Base-by-base conservation (phyloP, 2,113 vertebrate genomes). In the Tretioscincus oriximinensis region DNA sequence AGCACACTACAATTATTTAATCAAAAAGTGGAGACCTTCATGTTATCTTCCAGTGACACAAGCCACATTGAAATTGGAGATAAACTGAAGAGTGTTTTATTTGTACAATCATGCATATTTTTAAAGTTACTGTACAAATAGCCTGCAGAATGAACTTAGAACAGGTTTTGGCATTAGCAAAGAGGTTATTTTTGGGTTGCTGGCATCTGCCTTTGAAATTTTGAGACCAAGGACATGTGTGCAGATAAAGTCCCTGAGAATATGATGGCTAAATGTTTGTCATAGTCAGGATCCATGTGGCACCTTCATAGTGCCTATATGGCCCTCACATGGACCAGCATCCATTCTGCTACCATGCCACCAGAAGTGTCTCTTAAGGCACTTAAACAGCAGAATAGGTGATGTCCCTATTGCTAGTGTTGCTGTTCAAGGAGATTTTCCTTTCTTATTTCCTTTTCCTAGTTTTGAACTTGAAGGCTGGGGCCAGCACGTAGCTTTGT, bases 161-260 rank as follows among this genome's bases (percentile, higher is more conserved):
- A 4, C 22, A 49, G 74, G 29, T 14, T 72, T 73, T 76, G 31
- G 51, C 77, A 64, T 1, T 0, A 88, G 78, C 16, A 26, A 45
- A 65, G 45, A 69, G 77, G 28, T 71, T 81, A 16, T 9, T 7
- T 21, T 78, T 1, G 0, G 41, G 65, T 66, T 26, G 41, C 0
- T 88, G 72, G 66, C 26, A 28, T 61, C 29, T 51, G 73, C 63
- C 73, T 65, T 80, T 77, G 26, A 85, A 87, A 82, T 16, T 76
- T 66, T 24, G 73, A 51, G 69, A 26, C 35, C 26, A 49, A 72
- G n/a, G 45, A 47, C 24, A 71, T 26, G 51, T 73, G 72, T 58
- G 18, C 58, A n/a, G 22, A 12, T 41, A 71, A n/a, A 10, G 9
- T 29, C 16, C 22, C 47, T 11, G 2, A 61, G 21, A 61, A 61